Evolutionary conservation across 2,888 invertebrate genomes (phyloP), one percentile per base, ranked within the genome.

Genomic region (Sturmia bella): DNA sequence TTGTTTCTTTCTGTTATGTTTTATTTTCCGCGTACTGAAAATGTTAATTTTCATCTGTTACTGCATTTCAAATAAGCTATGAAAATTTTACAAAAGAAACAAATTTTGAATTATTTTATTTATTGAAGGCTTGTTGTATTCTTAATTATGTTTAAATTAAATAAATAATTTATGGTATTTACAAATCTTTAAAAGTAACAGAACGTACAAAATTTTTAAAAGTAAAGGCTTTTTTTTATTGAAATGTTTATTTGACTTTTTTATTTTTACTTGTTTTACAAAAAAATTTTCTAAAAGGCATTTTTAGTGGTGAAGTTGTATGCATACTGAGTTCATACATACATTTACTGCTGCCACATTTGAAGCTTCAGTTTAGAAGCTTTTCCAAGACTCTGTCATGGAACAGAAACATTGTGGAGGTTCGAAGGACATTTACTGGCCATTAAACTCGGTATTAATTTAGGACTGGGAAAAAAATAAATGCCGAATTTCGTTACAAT

Each of bases 211-310:
- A 59, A 54, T 37, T 45, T 32, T 32, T 32, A 50, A 54, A 76
- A 77, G 5, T 75, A 50, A 75, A 59, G 21, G 9, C 48, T n/a
- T 57, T 56, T 63, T 43, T 13, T 61, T 69, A 39, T 39, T 48
- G 50, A 27, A 45, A 45, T 63, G 45, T 45, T 48, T 69, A 2
- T 45, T 21, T 27, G 12, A n/a, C n/a, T n/a, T n/a, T n/a, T n/a
- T 37, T n/a, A 41, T 64, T 48, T 63, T 63, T 21, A 50, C 41
- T 80, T 68, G 66, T 80, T 72, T 74, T 57, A 80, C 48, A 70
- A 72, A 72, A 73, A 68, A 80, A 72, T 68, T 68, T 66, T 21
- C 80, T 76, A 80, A 72, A 80, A 80, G 80, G 76, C 80, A 59
- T 76, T 80, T 68, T 76, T 61, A 72, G 61, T 61, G 70, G 50